phyloP scores from a whole-genome alignment of 2,113 vertebrate genomes.

The Entelurus aequoreus region DNA sequence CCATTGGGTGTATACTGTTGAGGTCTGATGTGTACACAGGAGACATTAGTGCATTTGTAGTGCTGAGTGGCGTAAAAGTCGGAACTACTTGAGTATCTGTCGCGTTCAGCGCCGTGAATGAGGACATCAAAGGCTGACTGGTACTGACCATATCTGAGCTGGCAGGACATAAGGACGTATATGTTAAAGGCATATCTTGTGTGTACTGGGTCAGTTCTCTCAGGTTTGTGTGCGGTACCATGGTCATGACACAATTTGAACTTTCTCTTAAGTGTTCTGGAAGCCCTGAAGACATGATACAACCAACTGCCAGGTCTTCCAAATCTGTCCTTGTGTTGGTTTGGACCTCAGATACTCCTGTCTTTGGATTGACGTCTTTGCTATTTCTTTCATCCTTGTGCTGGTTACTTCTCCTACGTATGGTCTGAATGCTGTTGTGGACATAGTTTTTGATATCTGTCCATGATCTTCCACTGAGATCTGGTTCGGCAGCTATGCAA shows the following conservation, averaged over 20 bases:
- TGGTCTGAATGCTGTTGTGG: constrained; percentile 65
- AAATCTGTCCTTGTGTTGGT: constrained; percentile 16
- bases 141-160: constrained; percentile 35
- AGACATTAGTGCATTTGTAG: constrained; percentile 48
- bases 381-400: constrained; percentile 19
- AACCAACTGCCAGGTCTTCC: constrained; percentile 24
- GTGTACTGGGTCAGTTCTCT: constrained; percentile 29
- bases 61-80: constrained; percentile 56
- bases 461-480: constrained; percentile 60
- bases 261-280: constrained; percentile 42
- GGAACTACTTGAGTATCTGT: constrained; percentile 63
- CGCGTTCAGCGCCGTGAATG: constrained; percentile 54
- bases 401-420: constrained; percentile 52
- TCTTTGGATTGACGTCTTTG: constrained; percentile 31
- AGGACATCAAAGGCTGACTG: constrained; percentile 43
- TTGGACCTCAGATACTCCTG: constrained; percentile 13
- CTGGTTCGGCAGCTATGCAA: constrained; percentile 63
- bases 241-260: constrained; percentile 39
- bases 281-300: constrained; percentile 36
- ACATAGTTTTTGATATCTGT: constrained; percentile 67
- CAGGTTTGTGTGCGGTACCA: constrained; percentile 18
- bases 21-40: constrained; percentile 47
- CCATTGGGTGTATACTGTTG: constrained; percentile 39
- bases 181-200: constrained; percentile 44
- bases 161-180: constrained; percentile 42